Conservation (phyloP, 2,888 invertebrate species). For the Orthonychiurus folsomi region DNA sequence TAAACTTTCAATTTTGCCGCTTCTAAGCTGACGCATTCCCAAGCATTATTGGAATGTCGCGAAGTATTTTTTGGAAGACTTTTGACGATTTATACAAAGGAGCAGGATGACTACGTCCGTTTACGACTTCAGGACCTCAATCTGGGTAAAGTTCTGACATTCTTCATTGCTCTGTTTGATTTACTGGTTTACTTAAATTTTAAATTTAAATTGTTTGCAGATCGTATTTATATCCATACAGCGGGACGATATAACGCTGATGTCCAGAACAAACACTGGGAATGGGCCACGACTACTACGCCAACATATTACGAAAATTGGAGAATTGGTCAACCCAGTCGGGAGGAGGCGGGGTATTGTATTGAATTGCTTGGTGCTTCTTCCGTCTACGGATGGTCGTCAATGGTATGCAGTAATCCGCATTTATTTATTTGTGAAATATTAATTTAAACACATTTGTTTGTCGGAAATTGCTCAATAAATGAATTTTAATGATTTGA, state of each 20-base stretch:
- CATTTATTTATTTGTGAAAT: constrained; percentile 8
- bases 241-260: constrained; percentile 4
- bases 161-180: not conserved
- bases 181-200: not conserved
- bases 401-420: not conserved
- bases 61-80: not conserved
- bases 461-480: too few species aligned
- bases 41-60: constrained; percentile 2
- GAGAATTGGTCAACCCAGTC: not conserved
- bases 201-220: too few species aligned
- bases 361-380: not conserved
- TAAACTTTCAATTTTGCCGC: not conserved
- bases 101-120: constrained; percentile 5
- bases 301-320: not conserved
- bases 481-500: too few species aligned
- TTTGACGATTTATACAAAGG: not conserved
- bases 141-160: not conserved
- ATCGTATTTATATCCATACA: not conserved
- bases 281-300: not conserved
- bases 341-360: not conserved
- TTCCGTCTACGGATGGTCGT: not conserved
- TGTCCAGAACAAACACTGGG: too few species aligned
- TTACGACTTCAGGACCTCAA: not conserved
- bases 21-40: not conserved
- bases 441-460: not conserved